Base-by-base conservation (phyloP, 2,888 invertebrate genomes). In the Polietes domitor region DNA sequence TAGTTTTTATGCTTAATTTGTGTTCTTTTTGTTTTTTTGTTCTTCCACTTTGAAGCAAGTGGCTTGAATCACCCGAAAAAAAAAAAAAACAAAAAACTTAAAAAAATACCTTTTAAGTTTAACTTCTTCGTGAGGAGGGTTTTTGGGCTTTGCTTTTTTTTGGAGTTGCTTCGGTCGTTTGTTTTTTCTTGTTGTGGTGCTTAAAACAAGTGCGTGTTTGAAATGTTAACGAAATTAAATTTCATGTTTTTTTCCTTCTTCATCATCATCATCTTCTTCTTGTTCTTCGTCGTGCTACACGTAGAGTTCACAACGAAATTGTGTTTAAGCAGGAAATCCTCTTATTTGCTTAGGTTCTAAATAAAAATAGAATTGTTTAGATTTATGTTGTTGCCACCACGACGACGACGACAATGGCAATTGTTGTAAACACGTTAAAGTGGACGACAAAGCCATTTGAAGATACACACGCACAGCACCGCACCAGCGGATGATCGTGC, bases 301-400 rank as follows among this genome's bases (percentile, higher is more conserved):
- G 24, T 19, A 43, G 71, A 70, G 61, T 71, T 71, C 55, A 71
- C 70, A 77, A 77, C 19, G 71, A 74, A 77, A 37, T n/a, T n/a
- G n/a, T 63, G 47, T 26, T 78, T 83, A 83, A 80, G 72, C 83
- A 84, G 80, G 83, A 84, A 84, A 75, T 84, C 75, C 75, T 84
- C 65, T 78, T 76, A 84, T 84, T 75, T 84, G 80, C 75, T 81
- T 78, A 77, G 7, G 74, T 65, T 80, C 55, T 37, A 71, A 72
- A 41, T 61, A 41, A 61, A 12, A 24, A 43, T 68, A 24, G 68
- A 68, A 68, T 43, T 43, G 21, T 41, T 19, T 26, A 55, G 58
- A 80, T 71, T 58, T 50, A 65, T 53, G 71, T 55, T 61, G 47
- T 32, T 53, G n/a, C n/a, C n/a, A n/a, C n/a, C n/a, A n/a, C n/a